Conservation (phyloP, 2,888 invertebrate species). For the Phrixothrix hirtus region DNA sequence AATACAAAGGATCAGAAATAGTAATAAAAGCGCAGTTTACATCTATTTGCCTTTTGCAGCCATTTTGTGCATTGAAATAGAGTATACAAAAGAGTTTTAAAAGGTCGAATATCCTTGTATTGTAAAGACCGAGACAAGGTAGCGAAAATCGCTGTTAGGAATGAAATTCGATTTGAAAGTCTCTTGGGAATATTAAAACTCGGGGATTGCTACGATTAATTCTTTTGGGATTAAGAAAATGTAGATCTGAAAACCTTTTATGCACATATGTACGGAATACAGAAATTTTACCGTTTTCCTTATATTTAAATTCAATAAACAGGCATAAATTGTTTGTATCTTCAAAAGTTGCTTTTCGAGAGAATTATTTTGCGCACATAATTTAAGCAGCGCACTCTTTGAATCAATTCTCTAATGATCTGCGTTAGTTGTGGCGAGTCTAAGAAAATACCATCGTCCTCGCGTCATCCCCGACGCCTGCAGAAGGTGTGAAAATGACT, state of each 20-base stretch:
- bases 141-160: not conserved
- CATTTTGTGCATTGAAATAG: not conserved
- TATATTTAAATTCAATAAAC: too few species aligned
- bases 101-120: not conserved
- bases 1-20: not conserved
- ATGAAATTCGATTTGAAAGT: conserved; percentile 10
- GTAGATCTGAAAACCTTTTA: conserved; percentile 4
- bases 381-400: too few species aligned
- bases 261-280: too few species aligned
- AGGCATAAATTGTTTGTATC: too few species aligned
- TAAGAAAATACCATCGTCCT: too few species aligned
- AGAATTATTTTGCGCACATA: too few species aligned
- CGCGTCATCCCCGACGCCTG: too few species aligned
- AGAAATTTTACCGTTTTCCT: too few species aligned
- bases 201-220: conserved; percentile 10
- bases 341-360: too few species aligned
- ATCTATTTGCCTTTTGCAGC: not conserved
- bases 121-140: not conserved
- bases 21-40: not conserved
- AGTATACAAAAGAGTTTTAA: not conserved
- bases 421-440: too few species aligned
- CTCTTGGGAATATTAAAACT: conserved; percentile 12
- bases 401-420: too few species aligned
- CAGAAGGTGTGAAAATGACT: too few species aligned
- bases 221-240: conserved; percentile 16